Conservation (phyloP, 1,140 invertebrate genomes). For the Cotesia glomerata region DNA sequence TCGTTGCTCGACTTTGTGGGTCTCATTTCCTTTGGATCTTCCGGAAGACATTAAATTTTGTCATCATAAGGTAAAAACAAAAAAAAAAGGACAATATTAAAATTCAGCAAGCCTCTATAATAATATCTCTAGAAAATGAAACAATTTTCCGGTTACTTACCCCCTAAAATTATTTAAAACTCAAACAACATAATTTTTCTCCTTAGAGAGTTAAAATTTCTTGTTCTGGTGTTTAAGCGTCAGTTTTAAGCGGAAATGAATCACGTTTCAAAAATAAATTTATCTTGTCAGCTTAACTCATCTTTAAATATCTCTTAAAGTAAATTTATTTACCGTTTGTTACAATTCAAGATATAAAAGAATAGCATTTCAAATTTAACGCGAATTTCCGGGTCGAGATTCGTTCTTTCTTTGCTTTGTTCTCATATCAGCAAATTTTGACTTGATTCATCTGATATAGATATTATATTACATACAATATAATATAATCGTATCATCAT, state of each 20-base stretch:
- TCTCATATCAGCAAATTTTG: not conserved
- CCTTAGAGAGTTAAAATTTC: too few relatives aligned
- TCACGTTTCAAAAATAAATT: not conserved
- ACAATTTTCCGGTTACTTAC: not conserved
- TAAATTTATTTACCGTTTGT: not conserved
- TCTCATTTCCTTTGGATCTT: slow-evolving; percentile 6
- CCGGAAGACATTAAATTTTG: not conserved
- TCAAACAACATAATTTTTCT: too few relatives aligned
- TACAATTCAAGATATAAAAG: too few relatives aligned
- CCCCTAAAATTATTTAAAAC: not conserved
- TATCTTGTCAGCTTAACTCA: not conserved
- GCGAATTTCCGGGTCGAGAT: not conserved
- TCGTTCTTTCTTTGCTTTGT: not conserved
- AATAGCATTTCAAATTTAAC: not conserved
- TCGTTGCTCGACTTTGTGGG: slow-evolving; percentile 18
- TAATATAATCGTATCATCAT: too few relatives aligned
- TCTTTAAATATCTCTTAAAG: not conserved
- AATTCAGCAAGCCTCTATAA: too few relatives aligned
- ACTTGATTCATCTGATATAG: too few relatives aligned
- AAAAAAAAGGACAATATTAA: too few relatives aligned
- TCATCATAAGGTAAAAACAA: slow-evolving; percentile 6
- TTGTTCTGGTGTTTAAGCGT: too few relatives aligned
- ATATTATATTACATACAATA: too few relatives aligned
- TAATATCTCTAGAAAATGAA: not conserved
- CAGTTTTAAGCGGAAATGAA: too few relatives aligned